Base-by-base conservation (phyloP, 2,888 invertebrate species). In the Flexamia atlantica region DNA sequence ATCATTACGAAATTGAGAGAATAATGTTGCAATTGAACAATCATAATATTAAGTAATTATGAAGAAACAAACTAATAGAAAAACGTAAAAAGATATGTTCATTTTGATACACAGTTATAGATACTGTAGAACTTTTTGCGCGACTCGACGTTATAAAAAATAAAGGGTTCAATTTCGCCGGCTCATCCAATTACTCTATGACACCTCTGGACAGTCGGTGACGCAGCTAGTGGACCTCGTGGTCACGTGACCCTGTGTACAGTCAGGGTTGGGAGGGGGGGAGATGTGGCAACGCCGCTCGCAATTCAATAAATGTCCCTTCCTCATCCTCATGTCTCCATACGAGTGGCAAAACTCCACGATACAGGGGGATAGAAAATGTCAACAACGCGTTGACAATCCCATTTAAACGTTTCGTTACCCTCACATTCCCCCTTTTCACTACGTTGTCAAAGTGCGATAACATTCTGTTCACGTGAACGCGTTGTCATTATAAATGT, bases 251-350 rank as follows among this genome's bases (percentile, higher is more conserved):
- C 68, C 30, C 68, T 68, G 68, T 68, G 68, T 30, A 68, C 32
- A 1, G n/a, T 20, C 20, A 12, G 70, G n/a, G 70, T 17, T 20
- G 70, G 70, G 20, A 40, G 40, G 20, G 40, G 70, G 68, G 7
- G 9, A 70, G 12, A 70, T 23, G 36, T 70, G 70, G 70, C 70
- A 70, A 70, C 70, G 40, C 36, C 70, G 70, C 70, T 2, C 70
- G 70, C 70, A 70, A 70, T 70, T 70, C 70, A 70, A 70, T 70
- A 70, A 68, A 40, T 36, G 40, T 40, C 40, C 70, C 32, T 12
- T 5, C 70, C 36, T n/a, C n/a, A n/a, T 40, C 20, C 14, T 28
- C 64, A 9, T 9, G 53, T 17, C 32, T 5, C 30, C 30, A 64
- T 25, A 25, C 17, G 64, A 14, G 46, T 10, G 23, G 57, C 57